Conservation (phyloP, 2,113 vertebrate species). For the Cisticola juncidis region DNA sequence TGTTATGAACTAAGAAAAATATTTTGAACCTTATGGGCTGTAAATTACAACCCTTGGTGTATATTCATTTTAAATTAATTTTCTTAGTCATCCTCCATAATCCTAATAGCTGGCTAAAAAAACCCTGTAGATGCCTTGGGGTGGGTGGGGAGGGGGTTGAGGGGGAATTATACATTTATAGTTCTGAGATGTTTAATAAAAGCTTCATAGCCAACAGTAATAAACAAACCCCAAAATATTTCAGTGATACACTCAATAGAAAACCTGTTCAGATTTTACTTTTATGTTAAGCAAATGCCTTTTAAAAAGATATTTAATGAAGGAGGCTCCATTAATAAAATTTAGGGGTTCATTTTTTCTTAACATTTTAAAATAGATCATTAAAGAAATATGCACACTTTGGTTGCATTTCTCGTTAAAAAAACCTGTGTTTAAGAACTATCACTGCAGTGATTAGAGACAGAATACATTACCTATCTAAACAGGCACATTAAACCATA, state of each 20-base stretch:
- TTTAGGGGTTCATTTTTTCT: not conserved
- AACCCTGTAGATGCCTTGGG: not conserved
- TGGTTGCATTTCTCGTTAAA: not conserved
- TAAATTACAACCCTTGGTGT: slow-evolving; percentile 39
- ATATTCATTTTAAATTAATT: slow-evolving; percentile 51
- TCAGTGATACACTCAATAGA: not conserved
- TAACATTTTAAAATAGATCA: not conserved
- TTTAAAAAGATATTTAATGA: not conserved
- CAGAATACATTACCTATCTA: not conserved
- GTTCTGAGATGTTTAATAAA: not conserved
- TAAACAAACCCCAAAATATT: not conserved
- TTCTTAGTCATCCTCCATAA: slow-evolving; percentile 16
- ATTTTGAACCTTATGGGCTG: slow-evolving; percentile 22
- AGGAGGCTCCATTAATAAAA: not conserved
- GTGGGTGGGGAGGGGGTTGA: fast-evolving
- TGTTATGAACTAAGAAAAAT: slow-evolving; percentile 18
- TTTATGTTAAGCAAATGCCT: not conserved
- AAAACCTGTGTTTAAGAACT: not conserved
- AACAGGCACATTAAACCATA: not conserved
- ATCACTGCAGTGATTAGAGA: not conserved
- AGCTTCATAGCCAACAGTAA: not conserved
- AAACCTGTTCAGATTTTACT: not conserved
- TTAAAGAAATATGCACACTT: not conserved
- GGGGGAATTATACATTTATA: not conserved
- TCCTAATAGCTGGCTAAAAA: not conserved